Conservation (phyloP, 92 coral and sea anemone genomes). For the Epizoanthus stellaris region DNA sequence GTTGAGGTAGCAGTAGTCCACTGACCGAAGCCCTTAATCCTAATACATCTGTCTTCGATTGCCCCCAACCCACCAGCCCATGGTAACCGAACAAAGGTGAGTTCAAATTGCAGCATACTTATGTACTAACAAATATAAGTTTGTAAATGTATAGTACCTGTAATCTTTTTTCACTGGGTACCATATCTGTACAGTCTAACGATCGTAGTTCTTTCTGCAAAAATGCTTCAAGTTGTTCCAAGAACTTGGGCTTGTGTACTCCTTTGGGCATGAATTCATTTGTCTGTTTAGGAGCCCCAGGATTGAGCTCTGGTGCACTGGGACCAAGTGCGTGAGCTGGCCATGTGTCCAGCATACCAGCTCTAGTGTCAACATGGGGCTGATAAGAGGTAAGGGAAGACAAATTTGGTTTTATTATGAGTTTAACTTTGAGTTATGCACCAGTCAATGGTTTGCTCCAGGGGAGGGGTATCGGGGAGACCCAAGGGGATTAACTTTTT, state of each 20-base stretch:
- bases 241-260: slow-evolving; percentile 95
- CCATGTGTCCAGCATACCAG: slow-evolving; percentile 96
- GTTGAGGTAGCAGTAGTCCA: too few species aligned
- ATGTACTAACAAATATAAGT: too few species aligned
- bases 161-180: slow-evolving; percentile 93
- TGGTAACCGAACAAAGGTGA: too few species aligned
- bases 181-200: slow-evolving; percentile 91
- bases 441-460: too few species aligned
- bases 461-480: too few species aligned
- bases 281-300: slow-evolving; percentile 78
- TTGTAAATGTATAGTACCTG: slow-evolving; percentile 61
- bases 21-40: too few species aligned
- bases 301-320: slow-evolving; percentile 85
- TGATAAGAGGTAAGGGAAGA: slow-evolving; percentile 29
- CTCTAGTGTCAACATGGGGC: slow-evolving; percentile 92
- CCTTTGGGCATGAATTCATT: slow-evolving; percentile 97
- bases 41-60: too few species aligned
- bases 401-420: not conserved
- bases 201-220: slow-evolving; percentile 92
- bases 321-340: slow-evolving; percentile 99
- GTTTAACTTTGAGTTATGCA: too few species aligned
- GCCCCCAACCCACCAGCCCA: too few species aligned
- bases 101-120: too few species aligned
- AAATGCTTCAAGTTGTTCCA: slow-evolving; percentile 95
- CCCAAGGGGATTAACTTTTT: too few species aligned